A percentile compares a stretch with the other conserved stretches of the same genome.
Conservation (phyloP, 2,113 vertebrate species). For the Ammodramus savannarum region DNA sequence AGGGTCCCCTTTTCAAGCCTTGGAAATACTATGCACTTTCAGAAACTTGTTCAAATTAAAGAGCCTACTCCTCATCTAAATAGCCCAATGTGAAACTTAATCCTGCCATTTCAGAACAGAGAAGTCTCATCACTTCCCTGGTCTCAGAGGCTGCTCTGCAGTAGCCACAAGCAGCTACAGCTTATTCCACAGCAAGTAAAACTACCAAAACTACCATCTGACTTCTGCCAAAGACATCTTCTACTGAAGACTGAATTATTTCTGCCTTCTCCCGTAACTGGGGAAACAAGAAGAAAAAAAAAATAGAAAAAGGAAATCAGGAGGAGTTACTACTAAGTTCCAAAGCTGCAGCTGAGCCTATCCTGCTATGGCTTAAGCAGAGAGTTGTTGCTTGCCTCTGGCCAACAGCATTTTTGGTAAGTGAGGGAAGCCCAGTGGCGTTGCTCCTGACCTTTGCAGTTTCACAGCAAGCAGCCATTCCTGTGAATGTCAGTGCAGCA, state of each 20-base stretch:
- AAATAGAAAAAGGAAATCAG: neutral
- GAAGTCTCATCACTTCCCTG: neutral
- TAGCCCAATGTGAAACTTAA: neutral
- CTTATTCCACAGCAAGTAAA: neutral
- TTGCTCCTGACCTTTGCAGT: neutral
- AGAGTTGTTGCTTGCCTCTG: neutral
- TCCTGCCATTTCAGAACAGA: neutral
- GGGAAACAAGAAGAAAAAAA: neutral
- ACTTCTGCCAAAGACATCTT: neutral
- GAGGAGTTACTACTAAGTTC: neutral
- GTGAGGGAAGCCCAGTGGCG: fast-evolving
- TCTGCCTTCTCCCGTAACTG: neutral
- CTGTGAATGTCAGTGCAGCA: neutral
- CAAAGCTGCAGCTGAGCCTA: neutral
- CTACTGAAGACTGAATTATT: neutral
- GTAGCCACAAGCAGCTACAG: neutral
- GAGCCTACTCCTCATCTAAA: neutral
- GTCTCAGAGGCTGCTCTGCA: neutral
- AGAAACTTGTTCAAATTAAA: neutral
- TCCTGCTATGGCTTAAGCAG: neutral
- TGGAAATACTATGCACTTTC: neutral
- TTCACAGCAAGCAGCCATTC: neutral
- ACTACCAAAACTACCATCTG: neutral
- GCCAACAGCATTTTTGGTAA: neutral
- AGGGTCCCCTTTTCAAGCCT: neutral